phyloP scores from a whole-genome alignment of 2,888 invertebrate genomes.

The Drosophila seclusa region DNA sequence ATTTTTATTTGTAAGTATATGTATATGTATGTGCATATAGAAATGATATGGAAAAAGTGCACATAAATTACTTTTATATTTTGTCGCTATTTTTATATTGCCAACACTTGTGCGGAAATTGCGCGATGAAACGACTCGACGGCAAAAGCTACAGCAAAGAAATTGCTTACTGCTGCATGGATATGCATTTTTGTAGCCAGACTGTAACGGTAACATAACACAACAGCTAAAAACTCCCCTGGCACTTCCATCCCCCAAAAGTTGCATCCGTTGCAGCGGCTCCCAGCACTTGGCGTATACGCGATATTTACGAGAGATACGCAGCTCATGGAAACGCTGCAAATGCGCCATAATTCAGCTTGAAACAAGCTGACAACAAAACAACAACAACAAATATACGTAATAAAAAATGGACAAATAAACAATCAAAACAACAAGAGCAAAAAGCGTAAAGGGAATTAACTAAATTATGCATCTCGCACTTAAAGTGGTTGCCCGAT shows the following conservation, averaged over 20 bases:
- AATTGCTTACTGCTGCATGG: constrained; percentile 57
- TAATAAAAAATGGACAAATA: constrained; percentile 2
- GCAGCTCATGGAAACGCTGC: constrained; percentile 54
- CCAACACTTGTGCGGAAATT: constrained; percentile 81
- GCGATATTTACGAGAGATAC: constrained; percentile 71
- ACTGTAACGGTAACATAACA: constrained; percentile 50
- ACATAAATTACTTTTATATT: constrained; percentile 80
- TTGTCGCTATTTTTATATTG: constrained; percentile 80
- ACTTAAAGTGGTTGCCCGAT: constrained; percentile 43
- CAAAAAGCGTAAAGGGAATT: constrained; percentile 37
- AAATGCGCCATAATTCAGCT: constrained; percentile 68
- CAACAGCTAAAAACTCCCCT: constrained; percentile 15
- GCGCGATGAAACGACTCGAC: constrained; percentile 73
- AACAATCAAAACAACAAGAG: constrained; percentile 1
- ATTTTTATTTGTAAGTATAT: constrained; percentile 8
- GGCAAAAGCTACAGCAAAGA: constrained; percentile 48
- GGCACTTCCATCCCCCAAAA: neutral
- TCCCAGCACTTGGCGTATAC: constrained; percentile 48
- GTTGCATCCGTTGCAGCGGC: constrained; percentile 36
- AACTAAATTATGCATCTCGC: constrained; percentile 68
- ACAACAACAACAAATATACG: constrained; percentile 5
- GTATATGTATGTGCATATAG: constrained; percentile 44
- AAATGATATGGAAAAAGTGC: constrained; percentile 75
- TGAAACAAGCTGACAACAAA: constrained; percentile 49
- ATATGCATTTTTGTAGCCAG: constrained; percentile 69